phyloP scores from a whole-genome alignment of 2,888 invertebrate species.

The Apotomis capreana region DNA sequence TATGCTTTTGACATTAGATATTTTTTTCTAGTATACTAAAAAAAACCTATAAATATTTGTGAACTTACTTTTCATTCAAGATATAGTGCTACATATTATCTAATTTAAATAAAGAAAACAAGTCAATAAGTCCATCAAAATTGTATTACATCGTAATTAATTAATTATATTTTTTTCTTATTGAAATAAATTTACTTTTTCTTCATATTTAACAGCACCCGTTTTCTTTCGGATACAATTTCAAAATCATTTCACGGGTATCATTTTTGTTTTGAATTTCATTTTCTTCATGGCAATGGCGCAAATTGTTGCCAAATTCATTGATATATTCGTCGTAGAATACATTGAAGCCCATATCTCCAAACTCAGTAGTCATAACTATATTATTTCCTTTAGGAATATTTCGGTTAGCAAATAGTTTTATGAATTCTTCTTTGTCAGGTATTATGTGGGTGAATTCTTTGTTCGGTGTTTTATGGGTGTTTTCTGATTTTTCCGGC shows the following conservation, averaged over 20 bases:
- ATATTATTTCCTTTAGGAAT: conserved; percentile 43
- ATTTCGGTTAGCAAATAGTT: conserved; percentile 53
- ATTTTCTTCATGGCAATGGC: conserved; percentile 24
- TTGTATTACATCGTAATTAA: too few species aligned
- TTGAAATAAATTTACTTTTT: conserved; percentile 42
- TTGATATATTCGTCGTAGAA: conserved; percentile 64
- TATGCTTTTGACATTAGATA: too few species aligned
- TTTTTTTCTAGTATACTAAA: too few species aligned
- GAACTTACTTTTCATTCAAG: neutral
- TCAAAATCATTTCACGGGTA: conserved; percentile 52
- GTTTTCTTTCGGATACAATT: conserved; percentile 67
- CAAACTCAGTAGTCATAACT: conserved; percentile 61
- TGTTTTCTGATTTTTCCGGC: neutral
- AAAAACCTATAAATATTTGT: neutral
- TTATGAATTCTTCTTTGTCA: conserved; percentile 53
- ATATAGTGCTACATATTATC: neutral
- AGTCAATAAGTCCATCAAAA: too few species aligned
- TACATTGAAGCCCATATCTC: conserved; percentile 69
- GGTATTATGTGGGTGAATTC: conserved; percentile 53
- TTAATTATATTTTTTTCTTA: too few species aligned
- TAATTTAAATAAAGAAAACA: conserved; percentile 20
- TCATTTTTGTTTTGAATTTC: conserved; percentile 45
- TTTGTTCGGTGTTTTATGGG: conserved; percentile 55
- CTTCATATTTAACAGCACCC: conserved; percentile 43
- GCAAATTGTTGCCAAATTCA: conserved; percentile 46